Conservation (phyloP, 2,113 vertebrate genomes). For the Anthoscopus minutus region DNA sequence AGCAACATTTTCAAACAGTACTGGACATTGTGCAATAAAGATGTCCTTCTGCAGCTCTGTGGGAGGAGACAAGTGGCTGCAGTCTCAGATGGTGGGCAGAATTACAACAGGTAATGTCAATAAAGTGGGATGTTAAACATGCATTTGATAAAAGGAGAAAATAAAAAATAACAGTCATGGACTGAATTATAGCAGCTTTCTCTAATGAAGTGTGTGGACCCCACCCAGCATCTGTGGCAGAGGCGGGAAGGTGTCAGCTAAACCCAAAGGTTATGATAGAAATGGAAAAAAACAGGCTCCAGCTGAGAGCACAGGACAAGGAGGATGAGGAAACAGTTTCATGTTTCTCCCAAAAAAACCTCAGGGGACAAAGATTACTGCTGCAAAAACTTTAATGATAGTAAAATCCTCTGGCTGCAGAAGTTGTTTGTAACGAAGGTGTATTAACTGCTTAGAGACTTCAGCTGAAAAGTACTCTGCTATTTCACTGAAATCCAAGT, state of each 20-base stretch:
- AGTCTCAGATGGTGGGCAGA: background rate
- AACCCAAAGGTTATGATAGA: background rate
- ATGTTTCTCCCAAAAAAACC: slow-evolving; percentile 41
- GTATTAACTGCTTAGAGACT: slow-evolving; percentile 9
- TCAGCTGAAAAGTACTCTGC: background rate
- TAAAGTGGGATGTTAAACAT: background rate
- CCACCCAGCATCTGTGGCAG: slow-evolving; percentile 44
- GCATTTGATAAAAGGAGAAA: background rate
- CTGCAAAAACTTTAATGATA: slow-evolving; percentile 29
- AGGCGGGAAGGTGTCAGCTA: slow-evolving; percentile 21
- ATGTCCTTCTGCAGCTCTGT: background rate
- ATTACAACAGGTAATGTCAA: background rate
- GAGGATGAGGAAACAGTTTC: slow-evolving; percentile 44
- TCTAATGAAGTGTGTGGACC: slow-evolving; percentile 35
- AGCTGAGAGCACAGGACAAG: slow-evolving; percentile 17
- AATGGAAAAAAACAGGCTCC: slow-evolving; percentile 53
- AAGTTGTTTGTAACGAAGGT: slow-evolving; percentile 29
- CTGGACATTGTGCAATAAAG: background rate
- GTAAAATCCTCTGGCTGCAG: slow-evolving; percentile 47
- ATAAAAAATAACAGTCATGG: background rate
- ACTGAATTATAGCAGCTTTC: slow-evolving; percentile 8
- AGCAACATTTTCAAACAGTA: background rate
- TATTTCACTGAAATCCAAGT: background rate
- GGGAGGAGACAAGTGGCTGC: background rate
- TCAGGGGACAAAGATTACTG: slow-evolving; percentile 33